Percentiles rank a stretch among this genome's conserved stretches.
Evolutionary conservation across 2,888 invertebrate genomes (phyloP).

Genomic region (Callinectes sapidus): DNA sequence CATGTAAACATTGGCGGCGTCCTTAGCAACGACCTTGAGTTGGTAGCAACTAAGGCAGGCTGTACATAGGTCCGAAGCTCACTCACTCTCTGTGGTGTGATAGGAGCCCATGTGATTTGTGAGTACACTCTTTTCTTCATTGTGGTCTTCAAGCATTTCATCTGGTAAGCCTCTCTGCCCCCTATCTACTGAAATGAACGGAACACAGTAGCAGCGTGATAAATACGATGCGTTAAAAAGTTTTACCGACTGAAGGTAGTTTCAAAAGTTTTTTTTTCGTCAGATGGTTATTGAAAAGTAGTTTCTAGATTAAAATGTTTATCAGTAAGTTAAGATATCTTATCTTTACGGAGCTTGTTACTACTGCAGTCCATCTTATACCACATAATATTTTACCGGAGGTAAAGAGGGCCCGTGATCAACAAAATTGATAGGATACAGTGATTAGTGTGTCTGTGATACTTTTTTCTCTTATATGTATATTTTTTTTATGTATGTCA

Average conservation of each 20-base stretch:
- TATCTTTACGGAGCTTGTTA: too few relatives aligned
- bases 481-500: too few relatives aligned
- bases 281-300: too few relatives aligned
- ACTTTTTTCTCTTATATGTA: too few relatives aligned
- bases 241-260: not conserved
- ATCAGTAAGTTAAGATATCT: too few relatives aligned
- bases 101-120: not conserved
- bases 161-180: not conserved
- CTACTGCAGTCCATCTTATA: too few relatives aligned
- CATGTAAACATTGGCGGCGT: slow-evolving; percentile 2
- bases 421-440: too few relatives aligned
- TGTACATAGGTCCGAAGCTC: too few relatives aligned
- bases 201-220: not conserved
- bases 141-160: not conserved
- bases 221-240: not conserved
- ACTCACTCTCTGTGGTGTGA: not conserved
- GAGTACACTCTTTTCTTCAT: not conserved
- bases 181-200: not conserved
- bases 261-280: not conserved
- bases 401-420: too few relatives aligned
- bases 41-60: slow-evolving; percentile 8
- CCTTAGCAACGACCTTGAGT: slow-evolving; percentile 43
- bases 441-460: too few relatives aligned
- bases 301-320: too few relatives aligned
- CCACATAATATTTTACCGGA: too few relatives aligned